These are phyloP conservation scores for Argyresthia goedartella DNA, from an alignment of 2,888 invertebrate genomes.

Conservation along the genomic window DNA sequence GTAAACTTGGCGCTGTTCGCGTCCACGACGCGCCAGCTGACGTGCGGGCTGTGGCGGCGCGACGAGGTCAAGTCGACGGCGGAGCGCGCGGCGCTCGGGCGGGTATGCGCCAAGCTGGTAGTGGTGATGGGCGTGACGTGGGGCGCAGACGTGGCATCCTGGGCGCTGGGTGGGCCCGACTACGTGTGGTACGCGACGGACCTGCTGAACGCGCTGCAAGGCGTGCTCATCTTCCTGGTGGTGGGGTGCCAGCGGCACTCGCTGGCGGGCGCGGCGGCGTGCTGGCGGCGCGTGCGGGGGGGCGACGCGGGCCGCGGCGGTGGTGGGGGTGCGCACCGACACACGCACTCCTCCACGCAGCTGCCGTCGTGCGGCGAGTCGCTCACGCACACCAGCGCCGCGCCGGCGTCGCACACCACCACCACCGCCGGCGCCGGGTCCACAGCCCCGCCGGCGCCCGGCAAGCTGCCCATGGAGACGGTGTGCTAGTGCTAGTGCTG, in stretches of 20 bases:
- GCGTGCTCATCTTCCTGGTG: slow-evolving; percentile 89
- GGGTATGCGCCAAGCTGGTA: slow-evolving; percentile 89
- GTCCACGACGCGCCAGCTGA: slow-evolving; percentile 86
- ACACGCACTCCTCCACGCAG: slow-evolving; percentile 83
- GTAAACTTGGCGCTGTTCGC: slow-evolving; percentile 85
- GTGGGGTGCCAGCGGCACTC: slow-evolving; percentile 91
- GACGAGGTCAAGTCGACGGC: slow-evolving; percentile 88
- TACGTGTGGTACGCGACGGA: slow-evolving; percentile 89
- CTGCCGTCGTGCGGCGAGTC: slow-evolving; percentile 86
- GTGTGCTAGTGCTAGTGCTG: slow-evolving; percentile 45
- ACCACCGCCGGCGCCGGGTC: slow-evolving; percentile 70
- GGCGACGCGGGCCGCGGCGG: slow-evolving; percentile 32
- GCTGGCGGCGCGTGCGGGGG: slow-evolving; percentile 69
- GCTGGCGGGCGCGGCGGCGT: slow-evolving; percentile 40
- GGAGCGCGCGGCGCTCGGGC: slow-evolving; percentile 80
- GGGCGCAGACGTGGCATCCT: slow-evolving; percentile 85
- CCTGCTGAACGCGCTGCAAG: slow-evolving; percentile 87
- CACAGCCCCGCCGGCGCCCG: slow-evolving; percentile 51
- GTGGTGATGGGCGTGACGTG: slow-evolving; percentile 70
- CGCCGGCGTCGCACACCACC: no score
- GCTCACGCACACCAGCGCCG: slow-evolving; percentile 77
- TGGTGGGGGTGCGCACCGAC: no score
- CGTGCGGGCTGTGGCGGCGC: slow-evolving; percentile 89
- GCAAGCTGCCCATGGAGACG: slow-evolving; percentile 72
- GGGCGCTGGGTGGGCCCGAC: slow-evolving; percentile 85